Percentiles rank a stretch among this genome's conserved stretches.
Conservation (phyloP, 2,113 vertebrate species). For the Ophiodon elongatus region DNA sequence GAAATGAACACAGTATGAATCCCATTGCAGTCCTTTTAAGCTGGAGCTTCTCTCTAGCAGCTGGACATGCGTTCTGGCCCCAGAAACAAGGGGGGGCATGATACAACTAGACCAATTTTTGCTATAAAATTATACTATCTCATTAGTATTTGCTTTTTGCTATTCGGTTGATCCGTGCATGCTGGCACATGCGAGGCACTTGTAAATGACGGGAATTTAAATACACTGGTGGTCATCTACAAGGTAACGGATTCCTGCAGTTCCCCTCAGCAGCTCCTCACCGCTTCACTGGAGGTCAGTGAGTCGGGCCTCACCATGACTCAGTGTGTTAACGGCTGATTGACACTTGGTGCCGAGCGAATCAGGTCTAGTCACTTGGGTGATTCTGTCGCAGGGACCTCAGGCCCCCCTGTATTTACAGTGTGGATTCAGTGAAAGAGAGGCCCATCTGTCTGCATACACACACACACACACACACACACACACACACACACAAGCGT, state of each 20-base stretch:
- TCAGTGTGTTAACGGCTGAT: slow-evolving; percentile 53
- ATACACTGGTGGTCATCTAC: not conserved
- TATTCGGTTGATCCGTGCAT: not conserved
- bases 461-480: not conserved
- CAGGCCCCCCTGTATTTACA: slow-evolving; percentile 56
- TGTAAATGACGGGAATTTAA: not conserved
- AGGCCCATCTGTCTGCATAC: slow-evolving; percentile 27
- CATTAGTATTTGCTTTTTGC: not conserved
- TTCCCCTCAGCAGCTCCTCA: slow-evolving; percentile 30
- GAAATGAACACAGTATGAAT: not conserved
- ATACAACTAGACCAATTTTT: not conserved
- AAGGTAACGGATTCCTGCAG: slow-evolving; percentile 35
- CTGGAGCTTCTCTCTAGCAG: not conserved
- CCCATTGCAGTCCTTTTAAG: not conserved
- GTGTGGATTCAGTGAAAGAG: slow-evolving; percentile 36
- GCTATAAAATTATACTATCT: not conserved
- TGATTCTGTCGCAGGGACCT: slow-evolving; percentile 43
- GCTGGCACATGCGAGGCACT: not conserved
- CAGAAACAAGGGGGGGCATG: slow-evolving; percentile 6
- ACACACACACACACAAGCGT: not conserved
- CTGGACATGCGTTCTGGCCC: not conserved
- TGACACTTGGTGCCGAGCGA: slow-evolving; percentile 48
- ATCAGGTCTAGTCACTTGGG: slow-evolving; percentile 53
- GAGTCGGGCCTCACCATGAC: slow-evolving; percentile 34
- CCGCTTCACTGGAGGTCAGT: slow-evolving; percentile 20